A percentile compares a stretch with the other conserved stretches of the same genome.
These are phyloP conservation scores for Homarus gammarus DNA, from an alignment of 2,888 invertebrate genomes.

Conservation along the genomic window DNA sequence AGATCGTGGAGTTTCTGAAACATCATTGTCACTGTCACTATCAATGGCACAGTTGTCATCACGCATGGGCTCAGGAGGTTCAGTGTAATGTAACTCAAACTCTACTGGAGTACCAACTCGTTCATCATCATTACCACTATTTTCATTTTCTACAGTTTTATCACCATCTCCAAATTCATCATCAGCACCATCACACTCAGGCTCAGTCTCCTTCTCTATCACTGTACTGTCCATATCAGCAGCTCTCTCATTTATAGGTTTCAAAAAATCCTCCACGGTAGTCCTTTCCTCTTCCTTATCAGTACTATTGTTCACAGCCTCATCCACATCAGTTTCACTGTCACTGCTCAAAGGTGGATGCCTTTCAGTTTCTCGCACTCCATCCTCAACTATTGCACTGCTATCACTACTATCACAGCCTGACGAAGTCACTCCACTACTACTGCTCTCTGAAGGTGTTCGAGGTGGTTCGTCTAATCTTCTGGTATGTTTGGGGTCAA, in stretches of 20 bases:
- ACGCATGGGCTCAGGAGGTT: slow-evolving; percentile 71
- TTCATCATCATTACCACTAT: slow-evolving; percentile 32
- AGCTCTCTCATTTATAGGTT: slow-evolving; percentile 3
- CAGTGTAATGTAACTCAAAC: slow-evolving; percentile 69
- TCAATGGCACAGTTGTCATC: slow-evolving; percentile 75
- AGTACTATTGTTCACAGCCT: slow-evolving; percentile 8
- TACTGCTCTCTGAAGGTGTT: slow-evolving; percentile 60
- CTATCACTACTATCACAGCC: slow-evolving; percentile 68
- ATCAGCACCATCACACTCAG: slow-evolving; percentile 9
- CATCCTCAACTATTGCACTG: slow-evolving; percentile 68
- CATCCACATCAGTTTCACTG: slow-evolving; percentile 45
- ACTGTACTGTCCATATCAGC: slow-evolving; percentile 31
- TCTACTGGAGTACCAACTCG: slow-evolving; percentile 59
- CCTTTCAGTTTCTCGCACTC: slow-evolving; percentile 26
- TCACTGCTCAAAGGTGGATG: slow-evolving; percentile 33
- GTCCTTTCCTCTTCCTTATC: slow-evolving; percentile 14
- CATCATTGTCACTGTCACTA: slow-evolving; percentile 75
- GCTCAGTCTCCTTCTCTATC: slow-evolving; percentile 15
- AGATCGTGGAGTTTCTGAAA: slow-evolving; percentile 50
- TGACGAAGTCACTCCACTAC: slow-evolving; percentile 64
- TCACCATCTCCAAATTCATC: slow-evolving; percentile 9
- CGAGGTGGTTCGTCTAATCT: slow-evolving; percentile 20
- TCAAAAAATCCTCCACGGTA: background rate
- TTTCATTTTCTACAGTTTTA: slow-evolving; percentile 15
- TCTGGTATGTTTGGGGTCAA: background rate